phyloP scores from a whole-genome alignment of 2,888 invertebrate genomes.

The Tupiocoris notatus region DNA sequence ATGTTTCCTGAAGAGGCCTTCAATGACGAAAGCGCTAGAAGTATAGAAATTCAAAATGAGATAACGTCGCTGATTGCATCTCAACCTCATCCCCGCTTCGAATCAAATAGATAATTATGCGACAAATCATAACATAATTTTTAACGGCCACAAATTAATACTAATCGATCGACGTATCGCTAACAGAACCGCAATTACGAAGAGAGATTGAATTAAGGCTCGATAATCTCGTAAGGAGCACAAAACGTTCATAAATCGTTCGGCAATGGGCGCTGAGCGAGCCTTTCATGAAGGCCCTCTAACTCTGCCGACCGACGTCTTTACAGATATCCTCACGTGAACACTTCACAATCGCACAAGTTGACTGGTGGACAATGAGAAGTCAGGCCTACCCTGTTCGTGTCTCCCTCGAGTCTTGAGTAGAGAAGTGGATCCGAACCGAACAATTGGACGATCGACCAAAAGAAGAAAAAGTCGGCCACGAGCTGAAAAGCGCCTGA shows the following conservation, averaged over 20 bases:
- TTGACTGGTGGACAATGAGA: not conserved
- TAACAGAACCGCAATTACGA: too few relatives aligned
- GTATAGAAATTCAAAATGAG: too few relatives aligned
- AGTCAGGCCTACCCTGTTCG: not conserved
- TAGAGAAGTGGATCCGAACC: too few relatives aligned
- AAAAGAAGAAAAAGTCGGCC: not conserved
- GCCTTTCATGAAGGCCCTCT: not conserved
- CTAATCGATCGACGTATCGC: too few relatives aligned
- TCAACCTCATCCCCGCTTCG: too few relatives aligned
- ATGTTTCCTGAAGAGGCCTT: too few relatives aligned
- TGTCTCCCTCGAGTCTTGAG: not conserved
- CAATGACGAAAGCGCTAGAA: too few relatives aligned
- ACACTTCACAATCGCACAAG: not conserved
- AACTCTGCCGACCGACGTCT: not conserved
- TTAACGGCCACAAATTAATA: too few relatives aligned
- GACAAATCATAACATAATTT: too few relatives aligned
- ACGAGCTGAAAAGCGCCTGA: not conserved
- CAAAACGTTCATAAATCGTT: not conserved
- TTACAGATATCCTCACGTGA: not conserved
- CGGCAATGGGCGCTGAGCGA: not conserved
- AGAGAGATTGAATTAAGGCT: too few relatives aligned
- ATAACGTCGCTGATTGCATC: too few relatives aligned
- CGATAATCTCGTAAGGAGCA: not conserved
- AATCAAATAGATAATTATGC: too few relatives aligned
- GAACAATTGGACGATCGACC: not conserved